Percentiles rank a stretch among this genome's conserved stretches.
phyloP scores from a whole-genome alignment of 2,888 invertebrate species.

The Micropterix aruncella region DNA sequence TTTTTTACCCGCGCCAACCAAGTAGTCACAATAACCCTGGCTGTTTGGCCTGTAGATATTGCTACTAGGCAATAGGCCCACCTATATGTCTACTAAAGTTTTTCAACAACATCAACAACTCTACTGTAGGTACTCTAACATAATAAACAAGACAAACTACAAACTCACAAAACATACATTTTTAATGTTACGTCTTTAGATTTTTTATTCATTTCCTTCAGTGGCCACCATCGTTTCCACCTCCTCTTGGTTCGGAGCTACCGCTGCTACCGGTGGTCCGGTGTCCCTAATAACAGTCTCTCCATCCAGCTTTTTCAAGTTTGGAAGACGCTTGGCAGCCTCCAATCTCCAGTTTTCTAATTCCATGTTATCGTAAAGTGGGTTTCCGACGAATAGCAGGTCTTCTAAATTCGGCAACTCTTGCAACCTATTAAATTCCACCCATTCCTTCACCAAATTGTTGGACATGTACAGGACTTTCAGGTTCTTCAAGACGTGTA shows the following conservation, averaged over 20 bases:
- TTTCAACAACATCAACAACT: too few species aligned
- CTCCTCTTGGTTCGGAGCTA: slow-evolving; percentile 14
- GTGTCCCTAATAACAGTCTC: slow-evolving; percentile 59
- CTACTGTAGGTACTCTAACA: too few species aligned
- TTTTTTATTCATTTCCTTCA: slow-evolving; percentile 27
- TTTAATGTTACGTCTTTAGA: too few species aligned
- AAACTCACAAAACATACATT: too few species aligned
- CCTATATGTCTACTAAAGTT: too few species aligned
- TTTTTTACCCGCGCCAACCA: too few species aligned
- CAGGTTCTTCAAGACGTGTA: slow-evolving; percentile 64
- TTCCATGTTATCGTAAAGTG: slow-evolving; percentile 59
- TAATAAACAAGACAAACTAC: too few species aligned
- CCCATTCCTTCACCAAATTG: slow-evolving; percentile 81
- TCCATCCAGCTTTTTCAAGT: slow-evolving; percentile 71
- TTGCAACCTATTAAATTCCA: slow-evolving; percentile 66
- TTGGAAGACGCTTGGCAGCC: slow-evolving; percentile 55
- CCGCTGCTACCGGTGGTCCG: slow-evolving; percentile 25
- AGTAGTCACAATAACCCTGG: too few species aligned
- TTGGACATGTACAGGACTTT: slow-evolving; percentile 74
- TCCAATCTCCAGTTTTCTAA: slow-evolving; percentile 56
- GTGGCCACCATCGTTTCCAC: slow-evolving; percentile 33
- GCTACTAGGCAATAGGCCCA: too few species aligned
- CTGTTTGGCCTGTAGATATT: too few species aligned
- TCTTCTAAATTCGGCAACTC: slow-evolving; percentile 61
- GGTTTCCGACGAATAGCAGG: slow-evolving; percentile 70